Evolutionary conservation across 2,113 vertebrate species (phyloP).

Genomic region (Dasyurus viverrinus): DNA sequence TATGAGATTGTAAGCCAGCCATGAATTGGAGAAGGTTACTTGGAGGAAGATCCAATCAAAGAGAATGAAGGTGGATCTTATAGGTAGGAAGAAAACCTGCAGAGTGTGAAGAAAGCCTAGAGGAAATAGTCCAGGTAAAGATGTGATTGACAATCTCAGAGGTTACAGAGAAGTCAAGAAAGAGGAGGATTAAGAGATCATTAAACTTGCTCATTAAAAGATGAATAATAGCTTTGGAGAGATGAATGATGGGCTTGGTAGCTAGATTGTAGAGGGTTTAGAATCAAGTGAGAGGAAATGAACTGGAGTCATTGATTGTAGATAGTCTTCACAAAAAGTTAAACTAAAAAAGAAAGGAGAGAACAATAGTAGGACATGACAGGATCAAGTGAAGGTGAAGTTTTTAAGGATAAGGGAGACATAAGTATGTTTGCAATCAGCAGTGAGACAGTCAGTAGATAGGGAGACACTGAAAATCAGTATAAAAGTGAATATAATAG

Average conservation of each 20-base stretch:
- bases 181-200: not conserved
- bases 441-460: not conserved
- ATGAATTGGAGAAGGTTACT: not conserved
- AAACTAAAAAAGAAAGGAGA: not conserved
- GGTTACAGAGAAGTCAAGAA: not conserved
- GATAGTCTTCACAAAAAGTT: not conserved
- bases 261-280: not conserved
- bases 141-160: not conserved
- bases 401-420: not conserved
- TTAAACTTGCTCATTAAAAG: not conserved
- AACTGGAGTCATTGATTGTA: not conserved
- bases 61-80: not conserved
- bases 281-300: not conserved
- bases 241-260: not conserved
- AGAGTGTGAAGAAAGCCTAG: not conserved
- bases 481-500: not conserved
- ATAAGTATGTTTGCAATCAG: not conserved
- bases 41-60: not conserved
- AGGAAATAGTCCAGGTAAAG: not conserved
- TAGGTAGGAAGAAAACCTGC: not conserved
- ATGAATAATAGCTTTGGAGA: not conserved
- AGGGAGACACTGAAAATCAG: not conserved
- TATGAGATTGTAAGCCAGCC: not conserved
- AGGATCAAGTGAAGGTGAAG: not conserved
- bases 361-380: not conserved